Conservation (phyloP, 2,797 vertebrate species). For the Macrochelys suwanniensis region DNA sequence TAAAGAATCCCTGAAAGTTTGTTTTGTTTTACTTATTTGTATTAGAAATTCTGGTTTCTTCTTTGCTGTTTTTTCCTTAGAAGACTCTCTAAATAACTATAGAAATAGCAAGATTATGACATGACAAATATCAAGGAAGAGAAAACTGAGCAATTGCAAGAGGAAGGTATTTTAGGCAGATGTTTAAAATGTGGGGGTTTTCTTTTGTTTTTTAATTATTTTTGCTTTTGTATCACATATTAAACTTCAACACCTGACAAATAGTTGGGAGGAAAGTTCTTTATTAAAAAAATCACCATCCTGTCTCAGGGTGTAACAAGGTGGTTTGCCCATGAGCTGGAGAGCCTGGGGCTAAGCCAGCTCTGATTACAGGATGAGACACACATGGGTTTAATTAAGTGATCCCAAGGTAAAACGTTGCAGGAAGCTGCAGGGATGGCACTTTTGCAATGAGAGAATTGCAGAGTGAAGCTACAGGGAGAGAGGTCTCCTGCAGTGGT, state of each 20-base stretch:
- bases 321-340: too few species aligned
- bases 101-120: not conserved
- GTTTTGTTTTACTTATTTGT: not conserved
- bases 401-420: too few species aligned
- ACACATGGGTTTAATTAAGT: too few species aligned
- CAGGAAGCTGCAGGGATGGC: too few species aligned
- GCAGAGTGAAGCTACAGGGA: too few species aligned
- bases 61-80: not conserved
- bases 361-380: too few species aligned
- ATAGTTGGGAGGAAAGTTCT: not conserved
- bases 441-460: too few species aligned
- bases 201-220: not conserved
- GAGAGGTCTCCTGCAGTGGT: too few species aligned
- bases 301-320: not conserved
- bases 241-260: not conserved
- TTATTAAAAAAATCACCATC: not conserved
- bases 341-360: too few species aligned
- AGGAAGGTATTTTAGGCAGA: not conserved
- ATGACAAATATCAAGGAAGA: not conserved
- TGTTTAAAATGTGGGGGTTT: not conserved
- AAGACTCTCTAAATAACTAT: not conserved
- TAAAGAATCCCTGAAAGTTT: not conserved
- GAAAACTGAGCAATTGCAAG: not conserved
- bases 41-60: not conserved
- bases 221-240: not conserved